phyloP scores from a whole-genome alignment of 2,113 vertebrate genomes.

The Oncorhynchus clarkii region DNA sequence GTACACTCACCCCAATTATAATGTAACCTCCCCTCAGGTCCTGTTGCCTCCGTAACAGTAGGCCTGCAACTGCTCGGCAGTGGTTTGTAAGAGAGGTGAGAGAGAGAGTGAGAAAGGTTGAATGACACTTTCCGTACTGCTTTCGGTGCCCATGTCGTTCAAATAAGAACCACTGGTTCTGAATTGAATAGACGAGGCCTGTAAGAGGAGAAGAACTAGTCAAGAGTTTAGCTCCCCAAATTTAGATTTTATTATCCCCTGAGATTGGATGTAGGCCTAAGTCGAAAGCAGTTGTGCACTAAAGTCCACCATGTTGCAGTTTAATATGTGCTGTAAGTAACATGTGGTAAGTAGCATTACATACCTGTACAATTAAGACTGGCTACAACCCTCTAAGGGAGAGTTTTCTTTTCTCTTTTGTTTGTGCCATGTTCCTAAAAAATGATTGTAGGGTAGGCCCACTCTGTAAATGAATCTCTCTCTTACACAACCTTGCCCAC shows the following conservation, averaged over 20 bases:
- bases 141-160: neutral
- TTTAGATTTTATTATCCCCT: slow-evolving; percentile 1
- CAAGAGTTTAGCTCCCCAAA: neutral
- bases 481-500: neutral
- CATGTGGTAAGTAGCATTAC: no score
- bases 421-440: neutral
- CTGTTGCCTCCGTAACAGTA: neutral
- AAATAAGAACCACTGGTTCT: neutral
- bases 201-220: no score
- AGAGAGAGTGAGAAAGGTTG: neutral
- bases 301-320: neutral
- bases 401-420: neutral
- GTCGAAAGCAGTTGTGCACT: neutral
- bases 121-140: neutral
- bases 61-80: neutral
- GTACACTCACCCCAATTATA: neutral
- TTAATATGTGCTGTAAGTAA: neutral
- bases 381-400: neutral
- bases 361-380: no score
- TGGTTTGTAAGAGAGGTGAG: neutral
- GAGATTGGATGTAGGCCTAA: neutral
- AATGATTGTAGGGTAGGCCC: neutral
- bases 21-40: neutral
- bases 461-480: neutral
- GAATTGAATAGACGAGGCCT: no score